Evolutionary conservation across 2,113 vertebrate species (phyloP), one percentile per base, ranked within the genome.

Genomic region (Dryoscopus gambensis): DNA sequence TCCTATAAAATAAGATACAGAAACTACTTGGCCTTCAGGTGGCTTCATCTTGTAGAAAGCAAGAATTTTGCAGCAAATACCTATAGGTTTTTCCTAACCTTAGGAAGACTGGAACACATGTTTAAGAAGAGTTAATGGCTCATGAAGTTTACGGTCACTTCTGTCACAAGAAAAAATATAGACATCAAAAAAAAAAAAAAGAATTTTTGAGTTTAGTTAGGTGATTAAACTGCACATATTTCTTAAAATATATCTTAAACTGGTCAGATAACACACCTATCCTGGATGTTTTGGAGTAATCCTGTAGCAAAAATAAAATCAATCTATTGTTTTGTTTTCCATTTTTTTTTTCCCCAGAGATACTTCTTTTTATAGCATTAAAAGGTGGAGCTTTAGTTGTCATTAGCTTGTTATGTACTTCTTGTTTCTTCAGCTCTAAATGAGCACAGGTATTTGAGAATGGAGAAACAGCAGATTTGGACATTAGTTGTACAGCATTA

Each of bases 271-370:
- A 30, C 10, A 68, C 13, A 81, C 2, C 4, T 56, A 27, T 47
- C 9, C 42, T 50, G 12, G 11, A 19, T 89, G 7, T 9, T 65
- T 84, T 37, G 5, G 20, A 28, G 5, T 24, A 85, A 27, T 62
- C 4, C 8, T 69, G 31, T 53, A 78, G 18, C 24, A 83, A 84
- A 77, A 95, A 46, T 46, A 19, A 79, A 82, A 46, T 46, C 7
- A 71, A 50, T 5, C 0, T 16, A 15, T 62, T 37, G 2, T 27
- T 47, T 52, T 7, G 7, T 39, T 42, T 8, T 21, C 9, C 12
- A 39, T 39, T 2, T 1, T 3, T n/a, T n/a, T n/a, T n/a, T n/a
- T 2, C 0, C 1, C 4, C 11, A 42, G 11, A 65, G 21, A 20
- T 12, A 55, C 9, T 74, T 62, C n/a, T 64, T 87, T 88, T 59